Evolutionary conservation across 2,888 invertebrate genomes (phyloP).

Genomic region (Ochropleura leucogaster): DNA sequence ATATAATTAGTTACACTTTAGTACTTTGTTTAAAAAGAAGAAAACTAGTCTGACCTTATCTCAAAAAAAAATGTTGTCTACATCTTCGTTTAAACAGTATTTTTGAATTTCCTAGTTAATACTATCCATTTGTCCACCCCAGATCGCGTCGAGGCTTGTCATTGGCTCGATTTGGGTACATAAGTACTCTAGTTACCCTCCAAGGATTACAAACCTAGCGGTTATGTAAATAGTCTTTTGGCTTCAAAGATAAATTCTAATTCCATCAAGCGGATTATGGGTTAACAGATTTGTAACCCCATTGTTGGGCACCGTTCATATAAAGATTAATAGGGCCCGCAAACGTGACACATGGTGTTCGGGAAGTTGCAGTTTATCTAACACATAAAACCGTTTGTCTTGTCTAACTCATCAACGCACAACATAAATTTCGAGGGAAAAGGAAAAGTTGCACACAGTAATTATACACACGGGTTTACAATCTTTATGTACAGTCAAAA

Average conservation of each 20-base stretch:
- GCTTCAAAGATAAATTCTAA: constrained; percentile 50
- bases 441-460: constrained; percentile 62
- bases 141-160: constrained; percentile 25
- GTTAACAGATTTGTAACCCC: constrained; percentile 51
- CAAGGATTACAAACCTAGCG: constrained; percentile 37
- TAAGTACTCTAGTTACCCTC: constrained; percentile 35
- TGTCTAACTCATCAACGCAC: constrained; percentile 67
- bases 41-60: neutral
- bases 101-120: neutral
- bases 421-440: constrained; percentile 60
- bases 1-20: neutral
- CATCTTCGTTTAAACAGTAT: neutral
- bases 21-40: neutral
- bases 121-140: constrained; percentile 1
- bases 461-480: constrained; percentile 59
- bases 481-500: constrained; percentile 41
- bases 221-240: constrained; percentile 56
- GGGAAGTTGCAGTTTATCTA: constrained; percentile 64
- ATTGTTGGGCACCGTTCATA: constrained; percentile 53
- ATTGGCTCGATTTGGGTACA: constrained; percentile 33
- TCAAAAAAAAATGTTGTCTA: neutral
- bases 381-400: constrained; percentile 68
- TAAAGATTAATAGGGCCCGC: constrained; percentile 63
- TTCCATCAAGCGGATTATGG: constrained; percentile 54
- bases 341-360: constrained; percentile 58